Evolutionary conservation across 2,888 invertebrate species (phyloP).

Genomic region (Acronicta psi): DNA sequence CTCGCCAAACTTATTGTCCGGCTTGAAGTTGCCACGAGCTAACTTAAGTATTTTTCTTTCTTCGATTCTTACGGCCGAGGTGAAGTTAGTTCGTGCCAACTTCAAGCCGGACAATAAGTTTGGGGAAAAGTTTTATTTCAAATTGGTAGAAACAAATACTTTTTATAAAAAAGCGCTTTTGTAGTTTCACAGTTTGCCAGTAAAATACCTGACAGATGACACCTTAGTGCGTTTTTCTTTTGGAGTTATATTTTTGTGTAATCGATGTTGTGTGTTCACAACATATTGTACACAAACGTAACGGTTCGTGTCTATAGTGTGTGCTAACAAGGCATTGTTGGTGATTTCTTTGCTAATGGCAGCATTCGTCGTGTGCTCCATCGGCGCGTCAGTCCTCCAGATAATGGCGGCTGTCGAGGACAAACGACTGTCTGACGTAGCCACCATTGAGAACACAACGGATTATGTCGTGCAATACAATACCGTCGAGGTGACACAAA

Average conservation of each 20-base stretch:
- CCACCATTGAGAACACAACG: not conserved
- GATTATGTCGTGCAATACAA: not conserved
- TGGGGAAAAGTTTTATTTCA: too few relatives aligned
- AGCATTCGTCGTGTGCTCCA: conserved; percentile 64
- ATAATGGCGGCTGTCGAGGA: conserved; percentile 57
- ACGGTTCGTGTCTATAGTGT: conserved; percentile 46
- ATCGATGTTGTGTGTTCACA: conserved; percentile 12
- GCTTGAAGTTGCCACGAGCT: too few relatives aligned
- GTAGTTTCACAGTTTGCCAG: too few relatives aligned
- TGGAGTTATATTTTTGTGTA: not conserved
- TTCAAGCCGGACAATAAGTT: too few relatives aligned
- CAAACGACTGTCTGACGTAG: not conserved
- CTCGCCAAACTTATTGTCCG: too few relatives aligned
- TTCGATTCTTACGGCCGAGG: too few relatives aligned
- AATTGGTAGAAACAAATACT: too few relatives aligned
- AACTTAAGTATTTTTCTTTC: too few relatives aligned
- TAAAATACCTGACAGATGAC: not conserved
- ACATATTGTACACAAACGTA: conserved; percentile 23
- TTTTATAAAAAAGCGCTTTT: too few relatives aligned
- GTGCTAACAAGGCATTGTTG: conserved; percentile 65
- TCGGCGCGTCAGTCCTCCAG: conserved; percentile 66
- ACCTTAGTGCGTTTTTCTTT: not conserved
- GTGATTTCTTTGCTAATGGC: conserved; percentile 74
- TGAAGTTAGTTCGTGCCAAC: too few relatives aligned
- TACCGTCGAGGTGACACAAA: not conserved